Conservation (phyloP, 2,888 invertebrate species). For the Cylindroiulus punctatus region DNA sequence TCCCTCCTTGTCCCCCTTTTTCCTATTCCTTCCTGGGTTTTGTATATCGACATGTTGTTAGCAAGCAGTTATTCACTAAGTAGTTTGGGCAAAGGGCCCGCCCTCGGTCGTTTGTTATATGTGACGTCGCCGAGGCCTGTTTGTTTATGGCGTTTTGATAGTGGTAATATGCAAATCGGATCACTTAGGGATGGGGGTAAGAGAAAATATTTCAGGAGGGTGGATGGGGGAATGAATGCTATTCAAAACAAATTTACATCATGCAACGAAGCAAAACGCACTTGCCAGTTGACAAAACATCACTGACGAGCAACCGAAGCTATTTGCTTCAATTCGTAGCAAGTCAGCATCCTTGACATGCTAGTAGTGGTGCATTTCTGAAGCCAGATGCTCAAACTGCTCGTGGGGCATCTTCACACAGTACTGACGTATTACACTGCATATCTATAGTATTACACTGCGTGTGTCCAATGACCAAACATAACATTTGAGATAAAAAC, state of each 20-base stretch:
- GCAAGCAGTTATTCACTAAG: not conserved
- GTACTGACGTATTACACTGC: too few relatives aligned
- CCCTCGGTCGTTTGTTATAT: conserved; percentile 9
- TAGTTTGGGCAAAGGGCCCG: conserved; percentile 45
- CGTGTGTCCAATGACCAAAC: too few relatives aligned
- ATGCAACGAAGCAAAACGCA: not conserved
- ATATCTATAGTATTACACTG: too few relatives aligned
- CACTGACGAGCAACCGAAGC: not conserved
- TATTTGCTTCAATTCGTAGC: not conserved
- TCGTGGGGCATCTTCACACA: too few relatives aligned
- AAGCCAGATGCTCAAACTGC: too few relatives aligned
- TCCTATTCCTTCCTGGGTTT: not conserved
- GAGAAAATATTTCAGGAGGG: not conserved
- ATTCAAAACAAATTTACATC: not conserved
- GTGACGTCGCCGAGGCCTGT: not conserved
- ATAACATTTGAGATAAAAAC: too few relatives aligned
- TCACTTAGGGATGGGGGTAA: not conserved
- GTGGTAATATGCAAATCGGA: conserved; percentile 47
- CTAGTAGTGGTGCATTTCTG: too few relatives aligned
- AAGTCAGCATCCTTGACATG: too few relatives aligned
- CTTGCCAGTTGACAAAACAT: not conserved
- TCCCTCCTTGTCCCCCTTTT: not conserved
- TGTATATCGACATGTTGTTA: not conserved
- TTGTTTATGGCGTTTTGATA: conserved; percentile 47
- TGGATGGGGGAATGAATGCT: not conserved